A percentile compares a stretch with the other conserved stretches of the same genome.
phyloP scores from a whole-genome alignment of 2,113 vertebrate species.

The Crotalus viridis region DNA sequence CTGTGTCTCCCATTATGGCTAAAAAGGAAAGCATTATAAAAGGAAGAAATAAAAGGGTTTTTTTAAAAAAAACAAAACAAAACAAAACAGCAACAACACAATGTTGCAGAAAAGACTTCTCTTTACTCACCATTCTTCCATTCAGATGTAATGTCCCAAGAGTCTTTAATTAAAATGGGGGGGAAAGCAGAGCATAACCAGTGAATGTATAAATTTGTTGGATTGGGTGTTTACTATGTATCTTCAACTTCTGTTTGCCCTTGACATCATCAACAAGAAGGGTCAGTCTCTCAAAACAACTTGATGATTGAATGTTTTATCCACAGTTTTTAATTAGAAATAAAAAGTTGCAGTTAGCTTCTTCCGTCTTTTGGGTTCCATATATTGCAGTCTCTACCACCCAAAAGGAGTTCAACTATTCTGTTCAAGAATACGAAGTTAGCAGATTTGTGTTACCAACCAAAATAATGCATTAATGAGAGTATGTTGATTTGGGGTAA shows the following conservation, averaged over 20 bases:
- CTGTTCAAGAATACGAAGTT: neutral
- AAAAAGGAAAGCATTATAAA: neutral
- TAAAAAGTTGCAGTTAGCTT: neutral
- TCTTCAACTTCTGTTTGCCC: neutral
- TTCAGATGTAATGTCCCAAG: neutral
- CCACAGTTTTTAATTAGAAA: neutral
- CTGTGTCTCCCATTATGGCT: neutral
- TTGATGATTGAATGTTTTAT: neutral
- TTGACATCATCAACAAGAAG: neutral
- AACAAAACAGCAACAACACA: too few relatives aligned
- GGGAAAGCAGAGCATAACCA: neutral
- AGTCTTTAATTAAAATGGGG: neutral
- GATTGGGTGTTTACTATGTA: neutral
- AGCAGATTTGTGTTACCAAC: neutral
- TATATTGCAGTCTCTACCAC: neutral
- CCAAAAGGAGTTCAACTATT: neutral
- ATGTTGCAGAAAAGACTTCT: neutral
- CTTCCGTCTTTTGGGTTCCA: neutral
- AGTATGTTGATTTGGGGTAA: neutral
- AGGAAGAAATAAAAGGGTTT: too few relatives aligned
- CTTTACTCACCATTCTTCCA: neutral
- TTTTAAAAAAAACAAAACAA: too few relatives aligned
- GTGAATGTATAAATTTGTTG: neutral
- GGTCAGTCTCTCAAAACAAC: neutral
- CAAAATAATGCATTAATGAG: neutral